Conservation (phyloP, 2,797 vertebrate species). For the Enteromius treurensis region DNA sequence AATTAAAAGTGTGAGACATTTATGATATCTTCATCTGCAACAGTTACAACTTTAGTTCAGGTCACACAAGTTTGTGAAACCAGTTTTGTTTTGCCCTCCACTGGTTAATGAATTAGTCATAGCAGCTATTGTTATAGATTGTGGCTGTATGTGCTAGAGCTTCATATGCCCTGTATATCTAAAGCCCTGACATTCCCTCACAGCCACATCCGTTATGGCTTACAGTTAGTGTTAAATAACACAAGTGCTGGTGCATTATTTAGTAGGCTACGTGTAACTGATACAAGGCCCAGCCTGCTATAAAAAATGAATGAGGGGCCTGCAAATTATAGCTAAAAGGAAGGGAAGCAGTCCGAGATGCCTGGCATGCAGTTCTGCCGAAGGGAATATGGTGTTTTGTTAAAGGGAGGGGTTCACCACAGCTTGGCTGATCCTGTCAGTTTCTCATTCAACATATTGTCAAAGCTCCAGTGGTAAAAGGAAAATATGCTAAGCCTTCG, state of each 20-base stretch:
- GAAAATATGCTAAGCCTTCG: neutral
- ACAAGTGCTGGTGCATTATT: slow-evolving; percentile 62
- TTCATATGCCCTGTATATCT: neutral
- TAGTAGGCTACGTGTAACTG: slow-evolving; percentile 65
- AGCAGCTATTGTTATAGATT: slow-evolving; percentile 1
- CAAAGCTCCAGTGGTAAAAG: neutral
- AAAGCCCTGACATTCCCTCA: slow-evolving; percentile 39
- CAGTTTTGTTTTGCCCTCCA: slow-evolving; percentile 10
- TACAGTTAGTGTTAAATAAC: slow-evolving; percentile 64
- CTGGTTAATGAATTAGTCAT: slow-evolving; percentile 8
- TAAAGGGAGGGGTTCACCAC: slow-evolving; percentile 61
- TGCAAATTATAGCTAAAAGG: slow-evolving; percentile 70
- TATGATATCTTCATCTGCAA: neutral
- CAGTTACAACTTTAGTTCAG: slow-evolving; percentile 5
- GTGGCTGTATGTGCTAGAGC: neutral
- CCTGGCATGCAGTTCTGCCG: slow-evolving; percentile 62
- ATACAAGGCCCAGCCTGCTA: slow-evolving; percentile 70
- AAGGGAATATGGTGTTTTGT: slow-evolving; percentile 70
- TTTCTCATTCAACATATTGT: slow-evolving; percentile 31
- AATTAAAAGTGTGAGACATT: neutral
- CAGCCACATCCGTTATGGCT: slow-evolving; percentile 38
- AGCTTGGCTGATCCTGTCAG: slow-evolving; percentile 38
- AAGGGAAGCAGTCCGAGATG: slow-evolving; percentile 69
- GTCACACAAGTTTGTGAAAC: slow-evolving; percentile 25
- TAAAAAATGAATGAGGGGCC: slow-evolving; percentile 73